phyloP scores from a whole-genome alignment of 1,140 invertebrate species.

The Tetraneura akinire region DNA sequence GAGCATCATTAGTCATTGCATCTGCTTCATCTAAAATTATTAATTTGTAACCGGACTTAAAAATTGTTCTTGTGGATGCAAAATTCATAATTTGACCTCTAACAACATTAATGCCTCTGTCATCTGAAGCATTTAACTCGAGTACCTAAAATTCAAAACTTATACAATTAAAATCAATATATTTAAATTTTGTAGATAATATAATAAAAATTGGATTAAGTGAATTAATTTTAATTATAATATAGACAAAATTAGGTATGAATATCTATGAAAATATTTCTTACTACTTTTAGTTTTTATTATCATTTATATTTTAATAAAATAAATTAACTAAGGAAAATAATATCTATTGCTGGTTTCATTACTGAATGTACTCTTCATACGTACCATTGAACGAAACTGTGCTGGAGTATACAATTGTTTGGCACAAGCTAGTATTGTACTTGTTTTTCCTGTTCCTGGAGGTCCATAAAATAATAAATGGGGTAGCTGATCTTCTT shows the following conservation, averaged over 20 bases:
- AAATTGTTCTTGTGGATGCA: slow-evolving; percentile 95
- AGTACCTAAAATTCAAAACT: slow-evolving; percentile 68
- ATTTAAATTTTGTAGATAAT: too few relatives aligned
- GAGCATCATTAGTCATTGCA: slow-evolving; percentile 99
- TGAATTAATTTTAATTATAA: too few relatives aligned
- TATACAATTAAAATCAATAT: too few relatives aligned
- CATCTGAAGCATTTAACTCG: slow-evolving; percentile 98
- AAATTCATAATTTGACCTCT: slow-evolving; percentile 95
- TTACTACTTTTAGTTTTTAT: too few relatives aligned
- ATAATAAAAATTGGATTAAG: too few relatives aligned
- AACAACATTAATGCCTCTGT: slow-evolving; percentile 96
- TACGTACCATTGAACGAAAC: slow-evolving; percentile 80
- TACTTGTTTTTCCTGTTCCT: slow-evolving; percentile 98
- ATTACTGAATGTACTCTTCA: too few relatives aligned
- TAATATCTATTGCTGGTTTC: too few relatives aligned
- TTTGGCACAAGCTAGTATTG: slow-evolving; percentile 93
- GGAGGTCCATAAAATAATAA: slow-evolving; percentile 98
- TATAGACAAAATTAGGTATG: too few relatives aligned
- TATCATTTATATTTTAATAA: too few relatives aligned
- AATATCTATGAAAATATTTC: too few relatives aligned
- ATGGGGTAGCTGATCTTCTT: slow-evolving; percentile 91
- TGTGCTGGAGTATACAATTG: slow-evolving; percentile 87
- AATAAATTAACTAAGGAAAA: too few relatives aligned
- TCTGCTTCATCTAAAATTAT: slow-evolving; percentile 99
- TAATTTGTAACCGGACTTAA: slow-evolving; percentile 90